Evolutionary conservation across 1,140 invertebrate genomes (phyloP).

Genomic region (Ceratosolen solmsi): DNA sequence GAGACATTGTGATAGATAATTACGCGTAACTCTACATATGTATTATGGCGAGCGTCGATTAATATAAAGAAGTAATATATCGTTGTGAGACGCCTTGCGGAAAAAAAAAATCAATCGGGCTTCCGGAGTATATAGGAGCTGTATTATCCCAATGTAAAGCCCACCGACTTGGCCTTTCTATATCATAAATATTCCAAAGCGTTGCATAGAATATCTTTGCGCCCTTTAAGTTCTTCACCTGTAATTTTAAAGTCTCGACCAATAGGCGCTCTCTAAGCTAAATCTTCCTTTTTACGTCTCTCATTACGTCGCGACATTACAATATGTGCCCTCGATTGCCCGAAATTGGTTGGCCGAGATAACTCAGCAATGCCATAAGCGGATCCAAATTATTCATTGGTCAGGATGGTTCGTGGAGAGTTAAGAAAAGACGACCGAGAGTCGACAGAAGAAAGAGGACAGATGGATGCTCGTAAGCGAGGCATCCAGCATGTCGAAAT

Average conservation of each 20-base stretch:
- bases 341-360: neutral
- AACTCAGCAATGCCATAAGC: conserved; percentile 49
- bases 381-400: conserved; percentile 61
- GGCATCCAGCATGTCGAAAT: no score
- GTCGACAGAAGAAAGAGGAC: no score
- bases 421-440: neutral
- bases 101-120: no score
- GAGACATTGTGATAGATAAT: no score
- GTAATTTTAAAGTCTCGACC: conserved; percentile 29
- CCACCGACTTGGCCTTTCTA: conserved; percentile 40
- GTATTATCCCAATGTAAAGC: conserved; percentile 29
- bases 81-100: no score
- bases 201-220: conserved; percentile 49
- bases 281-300: conserved; percentile 14
- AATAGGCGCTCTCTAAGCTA: neutral
- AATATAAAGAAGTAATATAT: no score
- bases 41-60: no score
- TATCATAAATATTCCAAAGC: conserved; percentile 60
- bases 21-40: no score
- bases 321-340: no score
- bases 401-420: conserved; percentile 57
- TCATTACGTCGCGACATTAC: no score
- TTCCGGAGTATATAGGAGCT: no score
- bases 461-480: no score
- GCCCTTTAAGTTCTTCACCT: conserved; percentile 55